Base-by-base conservation (phyloP, 1,140 invertebrate species). In the Orius laevigatus region DNA sequence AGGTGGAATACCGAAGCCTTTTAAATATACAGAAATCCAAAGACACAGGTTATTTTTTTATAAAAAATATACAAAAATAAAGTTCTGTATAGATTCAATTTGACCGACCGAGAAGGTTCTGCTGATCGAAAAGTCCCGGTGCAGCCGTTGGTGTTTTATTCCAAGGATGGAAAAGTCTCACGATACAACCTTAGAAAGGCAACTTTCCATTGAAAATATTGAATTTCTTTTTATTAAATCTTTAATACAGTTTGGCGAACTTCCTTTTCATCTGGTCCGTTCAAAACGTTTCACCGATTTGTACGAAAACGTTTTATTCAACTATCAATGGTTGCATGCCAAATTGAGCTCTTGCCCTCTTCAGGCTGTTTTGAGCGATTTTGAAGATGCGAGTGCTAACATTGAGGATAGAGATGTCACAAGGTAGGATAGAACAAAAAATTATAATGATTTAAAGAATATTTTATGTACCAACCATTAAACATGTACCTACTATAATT, bases 1-100 rank as follows among this genome's bases (percentile, higher is more conserved):
- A 20, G 90, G 90, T 11, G 92, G 91, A 1, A 77, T 72, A 43
- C 86, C 91, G 1, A 97, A 98, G 58, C 93, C 84, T 0, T 98
- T 96, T 60, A 91, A 93, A 60, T 98, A 90, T 58, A 95, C 92
- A 0, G 92, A 97, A 66, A 91, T 94, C 48, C 93, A 98, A 60
- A 70, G 86, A 36, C 84, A 91, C 59, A 73, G 87, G 60, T 82
- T 68, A 59, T 58, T 42, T 33, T 18, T 9, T 40, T 40, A 15
- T 40, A 10, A 15, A 40, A 11, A 15, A 15, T 19, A 19, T 42
- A 5, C 10, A 5, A 5, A 15, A 14, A 8, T 43, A 12, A 34
- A 11, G 44, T 34, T 48, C 51, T 57, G 35, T 64, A 39, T 56
- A 73, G 77, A 54, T 90, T 88, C 58, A 85, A 84, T 59, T 64